Evolutionary conservation across 1,140 invertebrate species (phyloP).

Genomic region (Sarcophaga peregrina): DNA sequence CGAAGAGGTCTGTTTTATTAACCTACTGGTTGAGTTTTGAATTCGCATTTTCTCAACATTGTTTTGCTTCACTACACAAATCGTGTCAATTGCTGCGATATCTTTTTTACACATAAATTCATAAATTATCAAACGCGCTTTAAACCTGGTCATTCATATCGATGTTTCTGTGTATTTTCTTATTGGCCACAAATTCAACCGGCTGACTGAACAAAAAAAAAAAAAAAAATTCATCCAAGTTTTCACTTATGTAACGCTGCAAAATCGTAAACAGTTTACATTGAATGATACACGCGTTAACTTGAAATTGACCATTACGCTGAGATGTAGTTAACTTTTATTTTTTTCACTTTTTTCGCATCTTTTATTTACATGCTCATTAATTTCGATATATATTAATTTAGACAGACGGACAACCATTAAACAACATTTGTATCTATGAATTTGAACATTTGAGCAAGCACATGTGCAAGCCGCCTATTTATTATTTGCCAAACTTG

Average conservation of each 20-base stretch:
- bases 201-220: background rate
- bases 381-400: background rate
- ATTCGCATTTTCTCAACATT: background rate
- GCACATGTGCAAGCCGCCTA: background rate
- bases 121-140: constrained; percentile 3
- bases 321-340: background rate
- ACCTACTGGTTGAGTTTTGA: constrained; percentile 34
- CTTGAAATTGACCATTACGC: constrained; percentile 39
- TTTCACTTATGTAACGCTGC: background rate
- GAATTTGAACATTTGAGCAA: background rate
- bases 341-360: background rate
- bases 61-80: background rate
- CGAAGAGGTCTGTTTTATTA: background rate
- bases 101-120: constrained; percentile 13
- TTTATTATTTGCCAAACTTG: constrained; percentile 11
- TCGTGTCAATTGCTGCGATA: constrained; percentile 31
- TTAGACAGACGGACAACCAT: background rate
- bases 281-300: background rate
- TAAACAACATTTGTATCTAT: constrained; percentile 7
- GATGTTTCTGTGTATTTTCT: background rate
- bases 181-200: background rate
- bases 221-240: constrained; percentile 8
- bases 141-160: background rate
- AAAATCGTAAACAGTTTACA: background rate
- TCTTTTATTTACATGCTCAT: background rate